Evolutionary conservation across 1,140 invertebrate genomes (phyloP).

Genomic region (Macrosteles quadrilineatus): DNA sequence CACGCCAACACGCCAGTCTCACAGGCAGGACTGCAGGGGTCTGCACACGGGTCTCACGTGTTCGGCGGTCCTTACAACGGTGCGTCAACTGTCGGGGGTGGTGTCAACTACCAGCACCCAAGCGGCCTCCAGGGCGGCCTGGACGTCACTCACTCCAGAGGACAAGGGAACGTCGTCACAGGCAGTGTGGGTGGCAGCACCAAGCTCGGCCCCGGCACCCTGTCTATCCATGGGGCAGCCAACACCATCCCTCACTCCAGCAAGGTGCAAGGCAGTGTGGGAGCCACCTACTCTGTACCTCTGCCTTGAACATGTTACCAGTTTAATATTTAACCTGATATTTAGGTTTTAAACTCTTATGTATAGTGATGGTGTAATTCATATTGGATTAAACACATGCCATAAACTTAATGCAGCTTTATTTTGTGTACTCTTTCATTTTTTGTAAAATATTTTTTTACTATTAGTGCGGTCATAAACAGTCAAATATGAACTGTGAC

Average conservation of each 20-base stretch:
- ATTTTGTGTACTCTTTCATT: no score
- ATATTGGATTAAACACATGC: no score
- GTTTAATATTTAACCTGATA: no score
- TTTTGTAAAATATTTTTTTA: no score
- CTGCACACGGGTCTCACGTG: neutral
- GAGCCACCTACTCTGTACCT: conserved; percentile 1
- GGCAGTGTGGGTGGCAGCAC: neutral
- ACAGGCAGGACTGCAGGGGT: neutral
- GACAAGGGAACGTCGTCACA: neutral
- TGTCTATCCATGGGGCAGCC: neutral
- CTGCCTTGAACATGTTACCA: no score
- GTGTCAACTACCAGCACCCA: neutral
- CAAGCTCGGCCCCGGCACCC: neutral
- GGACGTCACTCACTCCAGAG: neutral
- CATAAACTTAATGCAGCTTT: no score
- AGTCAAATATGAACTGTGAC: no score
- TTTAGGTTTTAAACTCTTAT: no score
- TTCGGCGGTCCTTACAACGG: neutral
- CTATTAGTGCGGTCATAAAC: no score
- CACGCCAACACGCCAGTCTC: neutral
- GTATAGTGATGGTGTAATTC: no score
- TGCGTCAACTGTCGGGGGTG: neutral
- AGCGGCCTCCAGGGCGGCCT: neutral
- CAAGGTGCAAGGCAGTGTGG: neutral
- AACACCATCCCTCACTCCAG: neutral